Evolutionary conservation across 2,113 vertebrate species (phyloP).

Genomic region (Saccopteryx bilineata): DNA sequence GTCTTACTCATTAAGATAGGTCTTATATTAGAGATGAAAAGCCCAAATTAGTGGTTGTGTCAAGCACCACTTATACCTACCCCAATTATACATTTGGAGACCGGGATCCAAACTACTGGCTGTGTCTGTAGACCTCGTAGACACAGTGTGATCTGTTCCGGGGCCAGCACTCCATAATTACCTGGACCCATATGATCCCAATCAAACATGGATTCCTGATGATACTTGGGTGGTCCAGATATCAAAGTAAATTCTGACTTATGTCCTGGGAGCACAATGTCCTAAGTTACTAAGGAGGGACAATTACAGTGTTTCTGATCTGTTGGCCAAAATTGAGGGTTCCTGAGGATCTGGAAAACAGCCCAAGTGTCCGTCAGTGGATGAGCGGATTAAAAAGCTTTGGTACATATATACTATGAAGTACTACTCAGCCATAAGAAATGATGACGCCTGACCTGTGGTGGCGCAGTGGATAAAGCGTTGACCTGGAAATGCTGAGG

Average conservation of each 20-base stretch:
- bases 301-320: neutral
- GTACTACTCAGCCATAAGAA: no score
- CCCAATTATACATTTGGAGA: neutral
- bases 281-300: neutral
- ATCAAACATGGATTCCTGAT: neutral
- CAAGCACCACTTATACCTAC: neutral
- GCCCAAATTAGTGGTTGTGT: neutral
- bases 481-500: no score
- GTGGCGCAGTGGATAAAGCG: no score
- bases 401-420: no score
- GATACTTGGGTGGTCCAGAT: neutral
- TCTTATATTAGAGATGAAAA: neutral
- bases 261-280: neutral
- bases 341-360: neutral
- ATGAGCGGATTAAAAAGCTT: no score
- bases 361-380: no score
- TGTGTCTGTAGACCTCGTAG: neutral
- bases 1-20: neutral
- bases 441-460: no score
- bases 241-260: neutral
- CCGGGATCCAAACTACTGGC: neutral
- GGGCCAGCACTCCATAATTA: no score
- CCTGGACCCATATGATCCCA: neutral
- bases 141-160: neutral
- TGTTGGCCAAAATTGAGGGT: neutral